Evolutionary conservation across 2,888 invertebrate genomes (phyloP), one percentile per base, ranked within the genome.

Genomic region (Lepidochrysops patricia): DNA sequence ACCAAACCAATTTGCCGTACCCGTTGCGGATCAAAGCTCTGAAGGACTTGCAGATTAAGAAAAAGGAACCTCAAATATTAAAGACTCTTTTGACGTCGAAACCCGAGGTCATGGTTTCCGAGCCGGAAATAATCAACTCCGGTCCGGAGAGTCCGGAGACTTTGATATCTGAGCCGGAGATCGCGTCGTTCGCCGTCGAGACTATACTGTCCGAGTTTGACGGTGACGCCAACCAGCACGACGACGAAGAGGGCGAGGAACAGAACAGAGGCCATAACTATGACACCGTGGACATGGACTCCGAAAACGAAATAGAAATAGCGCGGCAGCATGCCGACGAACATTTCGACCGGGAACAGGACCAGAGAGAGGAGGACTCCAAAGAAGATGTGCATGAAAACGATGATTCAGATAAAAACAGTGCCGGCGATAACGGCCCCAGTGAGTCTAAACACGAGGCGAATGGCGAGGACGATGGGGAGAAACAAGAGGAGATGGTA

Each of bases 151-250:
- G 90, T 66, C 89, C 90, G 0, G 90, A 90, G 69, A 89, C 89
- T 7, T 72, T 90, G 58, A 88, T 89, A 71, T 90, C 90, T 1
- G 89, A 90, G 67, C 89, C 90, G 6, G 90, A 90, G 74, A 85
- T 90, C 56, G 84, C 89, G 9, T 88, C 89, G 15, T 90, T 89
- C 65, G 90, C 89, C 78, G 90, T 90, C 15, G 90, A 90, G 70
- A 70, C 90, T 27, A 89, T 90, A 63, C 70, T 90, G 37, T 82
- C 89, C 0, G 90, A 90, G 67, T 89, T 89, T 0, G 87, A 84
- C 64, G 76, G 73, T 1, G 86, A 78, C 64, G 80, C 82, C 25
- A 74, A 75, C 57, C 73, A 76, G 64, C 67, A 68, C 2, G 72
- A 73, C 12, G 70, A 72, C 5, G 68, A 66, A 13, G 71, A 64